Conservation (phyloP, 2,113 vertebrate genomes). For the Campylorhamphus procurvoides region DNA sequence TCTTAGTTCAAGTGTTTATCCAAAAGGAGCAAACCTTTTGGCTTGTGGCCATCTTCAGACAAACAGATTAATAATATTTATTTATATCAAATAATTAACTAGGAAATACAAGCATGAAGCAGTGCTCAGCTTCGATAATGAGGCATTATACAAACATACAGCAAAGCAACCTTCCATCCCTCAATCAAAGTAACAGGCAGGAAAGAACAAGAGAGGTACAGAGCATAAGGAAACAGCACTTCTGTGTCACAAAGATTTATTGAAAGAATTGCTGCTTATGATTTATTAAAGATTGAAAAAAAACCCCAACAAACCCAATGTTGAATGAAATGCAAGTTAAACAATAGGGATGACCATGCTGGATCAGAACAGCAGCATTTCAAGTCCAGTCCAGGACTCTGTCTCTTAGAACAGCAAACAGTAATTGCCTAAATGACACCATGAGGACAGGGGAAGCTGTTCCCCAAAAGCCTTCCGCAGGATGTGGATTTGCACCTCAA, state of each 20-base stretch:
- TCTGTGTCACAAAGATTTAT: not conserved
- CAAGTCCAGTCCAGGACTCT: not conserved
- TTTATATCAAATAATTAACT: not conserved
- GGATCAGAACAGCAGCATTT: not conserved
- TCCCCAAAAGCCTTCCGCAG: not conserved
- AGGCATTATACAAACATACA: not conserved
- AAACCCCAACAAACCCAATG: not conserved
- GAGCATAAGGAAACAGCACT: not conserved
- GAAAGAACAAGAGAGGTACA: not conserved
- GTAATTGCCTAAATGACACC: not conserved
- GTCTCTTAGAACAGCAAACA: not conserved
- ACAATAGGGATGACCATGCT: not conserved
- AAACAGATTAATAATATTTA: not conserved
- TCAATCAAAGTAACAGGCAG: not conserved
- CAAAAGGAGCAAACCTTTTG: not conserved
- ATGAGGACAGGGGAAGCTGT: not conserved
- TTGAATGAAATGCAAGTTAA: not conserved
- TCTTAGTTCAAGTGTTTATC: not conserved
- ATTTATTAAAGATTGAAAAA: not conserved
- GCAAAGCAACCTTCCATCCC: not conserved
- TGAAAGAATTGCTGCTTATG: not conserved
- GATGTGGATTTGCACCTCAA: constrained; percentile 13
- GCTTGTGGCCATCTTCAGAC: not conserved
- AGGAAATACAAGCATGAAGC: not conserved
- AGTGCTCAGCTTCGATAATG: not conserved